Evolutionary conservation across 2,113 vertebrate species (phyloP), one percentile per base, ranked within the genome.

Genomic region (Acrocephalus arundinaceus): DNA sequence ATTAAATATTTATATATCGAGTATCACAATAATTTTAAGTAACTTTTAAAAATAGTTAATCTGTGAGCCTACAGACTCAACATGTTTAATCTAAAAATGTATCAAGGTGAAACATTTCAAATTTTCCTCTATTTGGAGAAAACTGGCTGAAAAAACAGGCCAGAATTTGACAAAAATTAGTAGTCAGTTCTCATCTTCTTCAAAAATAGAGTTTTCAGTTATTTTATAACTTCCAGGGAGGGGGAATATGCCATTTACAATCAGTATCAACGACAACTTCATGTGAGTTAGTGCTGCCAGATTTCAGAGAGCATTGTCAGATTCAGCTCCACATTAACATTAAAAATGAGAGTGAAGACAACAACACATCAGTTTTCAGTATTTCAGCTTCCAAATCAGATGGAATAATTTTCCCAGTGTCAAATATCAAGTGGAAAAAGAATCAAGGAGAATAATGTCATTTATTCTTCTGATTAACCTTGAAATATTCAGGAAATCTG

Each of bases 341-440:
- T 65, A 85, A 81, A 80, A 66, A 61, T 19, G n/a, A 73, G 28
- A 89, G 10, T 23, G 21, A 88, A 89, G 85, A 82, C 45, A 85
- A 83, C 48, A 85, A 98, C 97, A 94, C 96, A 93, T 74, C 72
- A 37, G 89, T 97, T 96, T 93, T 63, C 51, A 95, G 45, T 87
- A 98, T 98, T 90, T 96, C 96, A 85, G 90, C 75, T 89, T 98
- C 94, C 18, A 98, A 96, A 88, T 98, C 97, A 77, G 86, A 88
- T 73, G 96, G 90, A 90, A 98, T 98, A 75, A 98, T 98, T 96
- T 98, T 98, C 95, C 54, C 94, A 98, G 9, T 52, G 73, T 96
- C 76, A 89, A 93, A 66, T 73, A 55, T 17, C 35, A 55, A 51
- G 6, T 73, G 11, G 5, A 27, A 66, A 77, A 72, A 33, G 7